Base-by-base conservation (phyloP, 2,797 vertebrate species). In the Fringilla coelebs region DNA sequence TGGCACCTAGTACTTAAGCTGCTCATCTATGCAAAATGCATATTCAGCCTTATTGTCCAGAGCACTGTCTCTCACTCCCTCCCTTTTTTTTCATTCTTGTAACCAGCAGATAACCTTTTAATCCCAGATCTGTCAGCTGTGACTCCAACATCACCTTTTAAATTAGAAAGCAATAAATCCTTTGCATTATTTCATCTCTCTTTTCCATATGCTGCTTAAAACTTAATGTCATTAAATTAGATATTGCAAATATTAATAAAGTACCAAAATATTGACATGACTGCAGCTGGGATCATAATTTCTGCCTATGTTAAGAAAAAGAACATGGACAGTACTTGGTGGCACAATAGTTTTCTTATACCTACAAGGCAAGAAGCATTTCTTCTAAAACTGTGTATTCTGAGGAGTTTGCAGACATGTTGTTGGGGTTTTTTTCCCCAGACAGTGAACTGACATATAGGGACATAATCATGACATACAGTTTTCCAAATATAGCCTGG, bases 81-180 rank as follows among this genome's bases (percentile, higher is more conserved):
- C 5, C 1, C 14, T 63, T 88, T 70, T 55, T 74, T 68, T 38
- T 57, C 48, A 20, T 66, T 88, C 85, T 74, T 74, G 71, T 81
- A 96, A 93, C 88, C 88, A 74, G 55, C 60, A 76, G 76, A 88
- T 84, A 94, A 96, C 95, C 85, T 93, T 93, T 90, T 93, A 93
- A 95, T 91, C 94, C 85, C 85, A 77, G 93, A 94, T 86, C 91
- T 88, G 76, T 92, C 83, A 84, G 60, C 31, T 79, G 55, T 67
- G 71, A 91, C 91, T 96, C 91, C 85, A 91, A 38, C 72, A 79
- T 71, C 77, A 91, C 57, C 45, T 94, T 91, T 88, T 68, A 91
- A 68, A 85, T 87, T 65, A 90, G 63, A 36, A 91, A 85, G 48
- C 38, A 79, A 88, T 18, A 90, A 86, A 91, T 40, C 65, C 34